Evolutionary conservation across 2,888 invertebrate genomes (phyloP), one percentile per base, ranked within the genome.

Genomic region (Alcis repandata): DNA sequence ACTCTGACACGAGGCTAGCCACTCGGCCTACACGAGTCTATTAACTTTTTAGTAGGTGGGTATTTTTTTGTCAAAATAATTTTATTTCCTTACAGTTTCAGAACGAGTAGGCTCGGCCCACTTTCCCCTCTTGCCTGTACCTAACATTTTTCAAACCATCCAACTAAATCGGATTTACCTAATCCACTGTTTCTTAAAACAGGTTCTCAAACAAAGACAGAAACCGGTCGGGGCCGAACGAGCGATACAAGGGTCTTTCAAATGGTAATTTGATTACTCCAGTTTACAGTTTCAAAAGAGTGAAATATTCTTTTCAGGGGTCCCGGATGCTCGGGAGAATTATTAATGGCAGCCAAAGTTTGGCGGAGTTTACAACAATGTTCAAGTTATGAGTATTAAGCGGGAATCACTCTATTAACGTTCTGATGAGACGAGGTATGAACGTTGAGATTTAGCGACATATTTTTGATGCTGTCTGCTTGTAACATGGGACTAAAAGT

Each of bases 181-280:
- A 59, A 61, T 61, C 57, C 38, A 17, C 32, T 56, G 59, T 59
- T 64, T 54, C 64, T 64, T 49, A 59, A 54, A 64, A 64, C 64
- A 59, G 64, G 54, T 64, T 59, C 27, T 33, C 53, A 58, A 59
- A 64, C 53, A 58, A 57, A 49, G 33, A 41, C 32, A 33, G 53
- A 53, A 57, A 46, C 59, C 36, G 38, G 17, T 52, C 58, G 52
- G 59, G 15, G 15, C 58, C 54, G 17, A 63, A 58, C 52, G 40
- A 89, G 81, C 85, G 80, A 85, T 85, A 84, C 84, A 83, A 85
- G 82, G 76, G 74, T 79, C 84, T 88, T 91, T 90, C 87, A 91
- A 86, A 91, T 91, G 90, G 87, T 90, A 91, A 91, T 91, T 89
- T 88, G 87, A 91, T 91, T 90, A 88, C 88, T 87, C 86, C 89